These are phyloP conservation scores for Ifrita kowaldi DNA, from an alignment of 2,113 vertebrate genomes.

Conservation along the genomic window DNA sequence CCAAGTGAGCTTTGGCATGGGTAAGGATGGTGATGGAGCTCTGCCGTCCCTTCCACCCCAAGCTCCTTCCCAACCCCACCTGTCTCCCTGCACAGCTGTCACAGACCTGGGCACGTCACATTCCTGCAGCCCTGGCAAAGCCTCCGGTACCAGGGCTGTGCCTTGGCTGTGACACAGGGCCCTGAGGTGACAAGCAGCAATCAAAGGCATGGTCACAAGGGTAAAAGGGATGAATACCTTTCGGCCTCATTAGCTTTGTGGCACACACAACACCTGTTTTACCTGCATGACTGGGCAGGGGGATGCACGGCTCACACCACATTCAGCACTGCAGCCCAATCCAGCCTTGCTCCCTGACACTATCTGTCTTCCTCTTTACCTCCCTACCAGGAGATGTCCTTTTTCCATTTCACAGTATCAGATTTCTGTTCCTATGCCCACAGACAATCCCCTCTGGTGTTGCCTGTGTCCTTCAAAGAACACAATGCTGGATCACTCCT, in stretches of 20 bases:
- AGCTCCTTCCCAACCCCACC: fast-evolving
- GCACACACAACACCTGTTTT: neutral
- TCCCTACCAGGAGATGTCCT: neutral
- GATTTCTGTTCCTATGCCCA: neutral
- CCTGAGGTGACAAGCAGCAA: neutral
- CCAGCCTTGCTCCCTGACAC: neutral
- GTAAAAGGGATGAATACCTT: neutral
- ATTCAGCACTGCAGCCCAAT: neutral
- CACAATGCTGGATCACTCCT: neutral
- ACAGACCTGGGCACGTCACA: neutral
- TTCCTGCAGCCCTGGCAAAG: neutral
- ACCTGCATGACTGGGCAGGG: neutral
- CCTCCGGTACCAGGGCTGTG: fast-evolving
- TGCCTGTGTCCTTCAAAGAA: neutral
- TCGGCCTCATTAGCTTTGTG: neutral
- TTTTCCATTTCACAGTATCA: neutral
- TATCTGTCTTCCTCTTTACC: neutral
- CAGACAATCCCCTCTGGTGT: neutral
- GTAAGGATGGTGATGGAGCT: neutral
- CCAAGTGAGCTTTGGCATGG: neutral
- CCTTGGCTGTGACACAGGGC: neutral
- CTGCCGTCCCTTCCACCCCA: neutral
- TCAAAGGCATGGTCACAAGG: neutral
- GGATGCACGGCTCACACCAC: neutral
- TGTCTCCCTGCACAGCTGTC: neutral